Conservation (phyloP, 2,113 vertebrate genomes). For the Sceloporus undulatus region DNA sequence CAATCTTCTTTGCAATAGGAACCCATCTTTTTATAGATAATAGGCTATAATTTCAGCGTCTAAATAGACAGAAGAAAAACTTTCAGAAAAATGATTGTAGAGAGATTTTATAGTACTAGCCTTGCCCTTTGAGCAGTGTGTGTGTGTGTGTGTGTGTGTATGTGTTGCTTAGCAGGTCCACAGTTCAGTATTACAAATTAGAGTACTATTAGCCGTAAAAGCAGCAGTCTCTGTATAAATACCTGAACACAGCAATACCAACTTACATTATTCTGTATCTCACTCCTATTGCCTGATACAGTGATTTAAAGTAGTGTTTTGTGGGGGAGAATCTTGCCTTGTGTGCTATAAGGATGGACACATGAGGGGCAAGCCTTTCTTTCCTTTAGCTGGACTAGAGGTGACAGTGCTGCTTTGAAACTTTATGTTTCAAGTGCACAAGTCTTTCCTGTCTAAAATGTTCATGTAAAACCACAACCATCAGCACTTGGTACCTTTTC, state of each 20-base stretch:
- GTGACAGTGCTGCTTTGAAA: neutral
- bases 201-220: too few species aligned
- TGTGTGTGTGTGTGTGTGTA: neutral
- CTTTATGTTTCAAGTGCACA: neutral
- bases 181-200: neutral
- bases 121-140: too few species aligned
- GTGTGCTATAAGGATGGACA: too few species aligned
- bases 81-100: conserved; percentile 2
- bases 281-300: neutral
- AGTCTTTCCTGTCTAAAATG: neutral
- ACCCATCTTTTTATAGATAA: conserved; percentile 49
- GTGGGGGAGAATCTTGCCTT: neutral
- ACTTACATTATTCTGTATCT: neutral
- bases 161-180: neutral
- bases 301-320: neutral
- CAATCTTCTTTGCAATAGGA: conserved; percentile 65
- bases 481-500: neutral
- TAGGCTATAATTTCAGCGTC: conserved; percentile 60
- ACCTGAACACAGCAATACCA: too few species aligned
- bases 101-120: neutral
- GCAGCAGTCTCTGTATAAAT: neutral
- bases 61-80: conserved; percentile 51
- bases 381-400: neutral
- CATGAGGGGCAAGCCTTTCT: too few species aligned
- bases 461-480: neutral